Base-by-base conservation (phyloP, 2,888 invertebrate species). In the Parnassius apollo region DNA sequence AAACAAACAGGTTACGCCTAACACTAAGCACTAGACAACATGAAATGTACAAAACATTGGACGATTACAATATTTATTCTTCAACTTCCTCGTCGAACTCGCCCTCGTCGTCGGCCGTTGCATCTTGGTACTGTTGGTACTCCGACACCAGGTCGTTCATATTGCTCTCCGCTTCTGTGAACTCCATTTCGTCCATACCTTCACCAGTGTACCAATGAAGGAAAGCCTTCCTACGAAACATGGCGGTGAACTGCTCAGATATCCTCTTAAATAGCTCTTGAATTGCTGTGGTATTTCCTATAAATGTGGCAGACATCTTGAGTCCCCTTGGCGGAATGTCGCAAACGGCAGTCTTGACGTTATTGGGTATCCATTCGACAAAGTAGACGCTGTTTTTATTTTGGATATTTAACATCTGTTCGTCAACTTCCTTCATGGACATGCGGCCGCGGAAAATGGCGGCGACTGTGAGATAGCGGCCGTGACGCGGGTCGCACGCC, bases 171-270 rank as follows among this genome's bases (percentile, higher is more conserved):
- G 98, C 98, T 82, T 98, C 98, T 35, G 97, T 97, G 91, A 98
- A 98, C 86, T 98, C 98, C 95, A 97, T 95, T 86, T 98, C 97
- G 81, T 98, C 98, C 98, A 98, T 98, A 69, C 98, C 98, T 83
- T 98, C 98, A 58, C 97, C 98, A 48, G 97, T 98, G 92, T 98
- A 98, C 98, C 98, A 98, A 93, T 98, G 98, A 75, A 98, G 93
- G 94, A 98, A 98, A 81, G 98, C 98, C 88, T 97, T 98, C 75
- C 98, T 94, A 71, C 97, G 94, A 93, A 98, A 98, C 98, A 98
- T 97, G 74, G 96, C 96, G 18, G 95, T 95, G 78, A 96, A 97
- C 81, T 96, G 97, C 78, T 96, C 96, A 51, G 95, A 95, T 72
- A 97, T 95, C 75, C 97, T 93, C 83, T 96, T 96, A 86, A 97